A percentile compares a stretch with the other conserved stretches of the same genome.
Evolutionary conservation across 2,113 vertebrate species (phyloP).

Genomic region (Pachycephala philippinensis): DNA sequence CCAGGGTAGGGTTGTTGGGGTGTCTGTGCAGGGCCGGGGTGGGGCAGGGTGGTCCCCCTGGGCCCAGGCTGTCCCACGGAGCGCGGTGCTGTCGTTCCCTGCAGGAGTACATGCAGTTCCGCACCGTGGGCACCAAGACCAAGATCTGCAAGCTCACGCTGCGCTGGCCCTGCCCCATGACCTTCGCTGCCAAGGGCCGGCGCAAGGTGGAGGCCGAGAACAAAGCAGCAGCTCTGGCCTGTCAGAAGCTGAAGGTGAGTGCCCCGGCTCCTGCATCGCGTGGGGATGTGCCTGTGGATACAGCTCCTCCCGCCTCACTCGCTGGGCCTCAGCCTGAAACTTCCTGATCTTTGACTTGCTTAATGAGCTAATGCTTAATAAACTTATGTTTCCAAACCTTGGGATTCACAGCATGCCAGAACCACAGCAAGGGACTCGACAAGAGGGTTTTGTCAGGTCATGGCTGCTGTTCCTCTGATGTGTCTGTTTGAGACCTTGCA

Average conservation of each 20-base stretch:
- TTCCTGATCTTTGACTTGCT: background rate
- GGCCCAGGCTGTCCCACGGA: background rate
- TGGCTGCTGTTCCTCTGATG: background rate
- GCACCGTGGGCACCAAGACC: constrained; percentile 77
- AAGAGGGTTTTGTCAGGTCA: background rate
- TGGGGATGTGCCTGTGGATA: fast-evolving
- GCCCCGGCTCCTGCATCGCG: fast-evolving
- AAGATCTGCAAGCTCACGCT: constrained; percentile 85
- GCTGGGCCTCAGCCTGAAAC: fast-evolving
- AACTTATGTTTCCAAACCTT: fast-evolving
- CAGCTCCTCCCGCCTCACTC: background rate
- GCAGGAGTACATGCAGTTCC: constrained; percentile 85
- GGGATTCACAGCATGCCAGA: background rate
- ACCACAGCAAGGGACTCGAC: background rate
- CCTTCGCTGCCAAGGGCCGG: constrained; percentile 80
- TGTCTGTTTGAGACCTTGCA: background rate
- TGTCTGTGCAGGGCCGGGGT: background rate
- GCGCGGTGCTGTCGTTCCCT: fast-evolving
- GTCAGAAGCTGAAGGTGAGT: constrained; percentile 88
- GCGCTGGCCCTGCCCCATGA: constrained; percentile 89
- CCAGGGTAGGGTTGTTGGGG: background rate
- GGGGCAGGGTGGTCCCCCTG: background rate
- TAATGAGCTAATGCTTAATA: background rate
- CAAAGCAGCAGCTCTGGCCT: constrained; percentile 87
- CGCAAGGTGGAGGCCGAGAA: constrained; percentile 83